A percentile compares a stretch with the other conserved stretches of the same genome.
Conservation (phyloP, 2,888 invertebrate species). For the Cephus nigrinus region DNA sequence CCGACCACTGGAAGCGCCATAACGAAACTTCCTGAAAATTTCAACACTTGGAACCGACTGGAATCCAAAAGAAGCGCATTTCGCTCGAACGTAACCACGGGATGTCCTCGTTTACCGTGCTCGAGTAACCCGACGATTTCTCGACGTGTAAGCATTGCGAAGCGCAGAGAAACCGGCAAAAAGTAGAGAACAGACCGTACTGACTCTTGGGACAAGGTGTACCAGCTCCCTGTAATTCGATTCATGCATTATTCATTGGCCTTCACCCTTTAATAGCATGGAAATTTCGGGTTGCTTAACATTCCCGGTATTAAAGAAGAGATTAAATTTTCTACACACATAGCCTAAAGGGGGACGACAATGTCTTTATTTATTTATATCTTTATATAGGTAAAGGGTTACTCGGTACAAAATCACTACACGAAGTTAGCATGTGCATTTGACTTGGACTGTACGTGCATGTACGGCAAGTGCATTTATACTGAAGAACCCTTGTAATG, state of each 20-base stretch:
- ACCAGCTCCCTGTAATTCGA: constrained; percentile 11
- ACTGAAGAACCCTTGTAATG: no score
- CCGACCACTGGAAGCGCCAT: not conserved
- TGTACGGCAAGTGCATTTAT: no score
- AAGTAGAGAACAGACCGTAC: not conserved
- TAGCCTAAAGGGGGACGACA: not conserved
- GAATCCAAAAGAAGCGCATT: not conserved
- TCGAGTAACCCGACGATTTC: not conserved
- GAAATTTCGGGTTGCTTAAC: constrained; percentile 9
- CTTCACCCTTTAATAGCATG: constrained; percentile 20
- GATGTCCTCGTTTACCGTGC: not conserved
- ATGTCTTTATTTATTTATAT: not conserved
- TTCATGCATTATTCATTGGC: constrained; percentile 22
- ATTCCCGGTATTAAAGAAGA: constrained; percentile 1
- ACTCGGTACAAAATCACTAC: no score
- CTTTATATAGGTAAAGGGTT: not conserved
- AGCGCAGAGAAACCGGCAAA: not conserved
- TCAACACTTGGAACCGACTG: not conserved
- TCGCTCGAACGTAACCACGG: not conserved
- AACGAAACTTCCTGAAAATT: not conserved
- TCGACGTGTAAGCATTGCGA: not conserved
- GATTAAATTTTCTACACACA: constrained; percentile 3
- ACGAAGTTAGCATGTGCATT: no score
- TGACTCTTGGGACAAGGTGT: not conserved
- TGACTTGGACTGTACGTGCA: no score